Evolutionary conservation across 2,888 invertebrate species (phyloP), one percentile per base, ranked within the genome.

Genomic region (Xestoiulus laeticollis): DNA sequence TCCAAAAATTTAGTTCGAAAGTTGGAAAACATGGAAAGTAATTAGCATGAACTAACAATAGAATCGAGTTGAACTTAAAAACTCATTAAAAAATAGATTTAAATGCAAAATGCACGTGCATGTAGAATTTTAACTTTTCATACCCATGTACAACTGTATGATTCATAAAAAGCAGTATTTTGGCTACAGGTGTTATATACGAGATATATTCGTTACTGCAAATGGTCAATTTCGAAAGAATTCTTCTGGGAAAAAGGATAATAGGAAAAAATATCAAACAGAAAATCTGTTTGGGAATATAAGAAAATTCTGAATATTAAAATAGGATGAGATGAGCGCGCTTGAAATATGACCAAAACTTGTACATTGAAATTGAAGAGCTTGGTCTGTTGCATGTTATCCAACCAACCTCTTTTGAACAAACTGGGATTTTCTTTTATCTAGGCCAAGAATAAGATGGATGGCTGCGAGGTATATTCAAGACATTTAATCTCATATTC

Each of bases 401-500:
- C 78, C 78, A 78, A 68, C 14, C 26, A 22, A 12, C 22, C 30
- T 78, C n/a, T 78, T 14, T 78, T 78, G 26, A 78, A 78, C 78
- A 30, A 14, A 30, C 22, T 14, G 78, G 14, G 26, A 78, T 26
- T 78, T 12, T 2, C 22, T 78, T 78, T 78, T 78, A 78, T 78
- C 12, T 14, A 30, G 10, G 30, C 30, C n/a, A 78, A 30, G 30
- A 22, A 30, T 26, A 78, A 78, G 78, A 78, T 30, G 30, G 78
- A 78, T 78, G 30, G 78, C 78, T 78, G 30, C 14, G 30, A 78
- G 78, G 26, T 16, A 26, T 78, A 78, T 30, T 78, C 78, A 12
- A 1, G 78, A 30, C 78, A 78, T 30, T 78, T 78, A 78, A 78
- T 78, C 78, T 78, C 78, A 30, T 22, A 30, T 78, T 78, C 78